These are phyloP conservation scores for Panopea generosa DNA, from an alignment of 2,888 invertebrate genomes.

Conservation along the genomic window DNA sequence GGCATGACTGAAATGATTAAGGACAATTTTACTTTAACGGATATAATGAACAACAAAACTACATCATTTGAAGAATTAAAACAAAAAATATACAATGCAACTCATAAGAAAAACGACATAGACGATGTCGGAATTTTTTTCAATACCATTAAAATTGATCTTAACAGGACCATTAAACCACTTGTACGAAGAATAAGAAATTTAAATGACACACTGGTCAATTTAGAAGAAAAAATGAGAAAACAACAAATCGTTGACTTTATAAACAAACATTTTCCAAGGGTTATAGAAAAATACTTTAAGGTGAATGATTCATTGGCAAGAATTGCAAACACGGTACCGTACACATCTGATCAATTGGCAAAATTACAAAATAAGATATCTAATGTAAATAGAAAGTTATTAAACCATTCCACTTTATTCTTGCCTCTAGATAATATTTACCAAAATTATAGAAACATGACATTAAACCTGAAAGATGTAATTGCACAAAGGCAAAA, in stretches of 20 bases:
- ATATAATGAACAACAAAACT: too few species aligned
- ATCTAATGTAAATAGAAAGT: background rate
- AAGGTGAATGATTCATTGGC: background rate
- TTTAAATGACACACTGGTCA: background rate
- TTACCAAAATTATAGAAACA: background rate
- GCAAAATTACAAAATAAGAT: background rate
- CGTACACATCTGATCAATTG: background rate
- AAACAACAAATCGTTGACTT: conserved; percentile 38
- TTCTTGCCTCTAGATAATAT: background rate
- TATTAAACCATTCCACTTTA: background rate
- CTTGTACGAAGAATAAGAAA: too few species aligned
- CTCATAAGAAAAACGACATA: too few species aligned
- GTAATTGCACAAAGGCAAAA: background rate
- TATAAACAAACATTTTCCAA: conserved; percentile 42
- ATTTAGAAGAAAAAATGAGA: background rate
- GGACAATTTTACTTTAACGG: too few species aligned
- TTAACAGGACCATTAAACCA: too few species aligned
- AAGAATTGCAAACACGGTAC: background rate
- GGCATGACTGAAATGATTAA: background rate
- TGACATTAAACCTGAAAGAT: background rate
- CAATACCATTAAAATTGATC: too few species aligned
- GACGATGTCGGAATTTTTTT: too few species aligned
- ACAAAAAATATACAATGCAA: too few species aligned
- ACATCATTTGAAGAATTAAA: too few species aligned
- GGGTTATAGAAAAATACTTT: conserved; percentile 2